These are phyloP conservation scores for Thymelicus lineola DNA, from an alignment of 2,888 invertebrate species.

Conservation along the genomic window DNA sequence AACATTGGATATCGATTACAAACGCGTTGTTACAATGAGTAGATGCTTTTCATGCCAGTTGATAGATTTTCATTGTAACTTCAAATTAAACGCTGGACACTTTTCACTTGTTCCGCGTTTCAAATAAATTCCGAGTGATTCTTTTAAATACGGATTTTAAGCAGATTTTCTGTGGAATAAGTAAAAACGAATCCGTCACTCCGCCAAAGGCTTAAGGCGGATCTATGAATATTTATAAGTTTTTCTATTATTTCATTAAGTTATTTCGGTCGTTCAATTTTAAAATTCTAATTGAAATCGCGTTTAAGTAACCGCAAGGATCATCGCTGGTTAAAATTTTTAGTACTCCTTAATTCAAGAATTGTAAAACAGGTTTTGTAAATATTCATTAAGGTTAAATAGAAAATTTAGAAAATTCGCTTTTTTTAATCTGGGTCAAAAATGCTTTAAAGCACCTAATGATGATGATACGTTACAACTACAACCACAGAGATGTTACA, in stretches of 20 bases:
- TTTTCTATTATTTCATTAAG: constrained; percentile 83
- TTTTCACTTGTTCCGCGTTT: constrained; percentile 49
- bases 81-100: constrained; percentile 39
- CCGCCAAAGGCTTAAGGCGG: constrained; percentile 78
- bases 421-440: neutral
- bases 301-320: constrained; percentile 25
- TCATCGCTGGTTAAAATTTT: constrained; percentile 15
- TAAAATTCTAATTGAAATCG: constrained; percentile 36
- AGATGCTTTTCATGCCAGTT: too few species aligned
- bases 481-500: too few species aligned
- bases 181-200: constrained; percentile 84
- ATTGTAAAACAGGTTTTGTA: constrained; percentile 9
- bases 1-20: too few species aligned
- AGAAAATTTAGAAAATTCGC: neutral
- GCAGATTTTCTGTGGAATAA: constrained; percentile 85
- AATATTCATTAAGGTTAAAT: constrained; percentile 1
- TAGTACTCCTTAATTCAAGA: constrained; percentile 11
- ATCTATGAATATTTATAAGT: constrained; percentile 83
- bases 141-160: constrained; percentile 85
- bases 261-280: constrained; percentile 44
- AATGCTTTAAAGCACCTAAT: too few species aligned
- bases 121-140: constrained; percentile 84
- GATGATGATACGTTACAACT: too few species aligned
- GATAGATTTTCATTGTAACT: too few species aligned
- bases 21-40: too few species aligned